Evolutionary conservation across 2,888 invertebrate species (phyloP), one percentile per base, ranked within the genome.

Genomic region (Athrips mouffetella): DNA sequence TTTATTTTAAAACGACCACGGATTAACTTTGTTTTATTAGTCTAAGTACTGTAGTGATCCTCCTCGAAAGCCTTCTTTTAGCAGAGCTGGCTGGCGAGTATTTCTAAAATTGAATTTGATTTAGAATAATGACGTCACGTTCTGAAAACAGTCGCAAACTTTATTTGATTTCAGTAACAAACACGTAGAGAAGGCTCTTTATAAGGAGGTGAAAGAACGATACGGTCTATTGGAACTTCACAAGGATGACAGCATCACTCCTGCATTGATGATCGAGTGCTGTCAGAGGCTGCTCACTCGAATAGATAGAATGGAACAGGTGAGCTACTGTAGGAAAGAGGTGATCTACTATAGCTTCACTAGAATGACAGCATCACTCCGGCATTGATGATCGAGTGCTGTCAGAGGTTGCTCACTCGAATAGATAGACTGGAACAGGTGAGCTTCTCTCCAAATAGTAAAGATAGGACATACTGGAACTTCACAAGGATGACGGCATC

Each of bases 291-390:
- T 98, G 47, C 80, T 96, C 6, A 87, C 86, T 21, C 72, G 82
- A 52, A 73, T 73, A 23, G 81, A 82, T 44, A 68, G 72, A 52
- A 64, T 87, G 7, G 70, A 75, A 49, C 62, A 55, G 62, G 87
- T 85, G 61, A 67, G 67, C 60, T 29, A 16, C n/a, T 94, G 37
- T 80, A 91, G 15, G 79, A 90, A 37, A 89, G 92, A 57, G 90
- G 97, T 21, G 89, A 91, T 8, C 81, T 98, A 23, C 82, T 91
- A 23, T 90, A 92, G 11, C 85, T 98, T 1, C 91, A 92, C 54
- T 97, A 97, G 80, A 97, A 98, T 62, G 97, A 97, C 71, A 96
- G 95, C 59, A 93, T 98, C 8, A 95, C 96, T 0, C 96, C 97
- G 0, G 94, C 93, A 52, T 91, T 94, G 52, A 98, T 98, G 97